Conservation (phyloP, 1,140 invertebrate species). For the Cheumatopsyche charites region DNA sequence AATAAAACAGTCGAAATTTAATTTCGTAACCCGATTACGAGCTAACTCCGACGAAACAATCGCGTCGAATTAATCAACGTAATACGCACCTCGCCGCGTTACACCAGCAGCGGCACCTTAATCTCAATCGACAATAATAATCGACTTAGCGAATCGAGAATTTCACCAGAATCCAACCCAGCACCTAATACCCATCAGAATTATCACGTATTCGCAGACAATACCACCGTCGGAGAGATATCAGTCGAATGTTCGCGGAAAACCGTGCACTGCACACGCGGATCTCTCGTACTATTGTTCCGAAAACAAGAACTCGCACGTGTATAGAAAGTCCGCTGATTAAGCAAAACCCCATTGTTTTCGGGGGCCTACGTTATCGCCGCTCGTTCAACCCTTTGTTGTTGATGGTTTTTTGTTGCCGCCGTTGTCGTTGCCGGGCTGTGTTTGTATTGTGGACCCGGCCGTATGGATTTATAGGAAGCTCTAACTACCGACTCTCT, state of each 20-base stretch:
- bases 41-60: neutral
- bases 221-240: too few relatives aligned
- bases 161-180: too few relatives aligned
- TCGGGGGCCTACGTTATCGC: constrained; percentile 22
- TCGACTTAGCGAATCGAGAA: constrained; percentile 23
- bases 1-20: too few relatives aligned
- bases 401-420: constrained; percentile 19
- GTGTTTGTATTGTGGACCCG: constrained; percentile 25
- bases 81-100: neutral
- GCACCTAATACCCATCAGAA: too few relatives aligned
- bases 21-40: too few relatives aligned
- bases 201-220: too few relatives aligned
- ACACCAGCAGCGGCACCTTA: neutral
- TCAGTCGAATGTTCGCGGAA: too few relatives aligned
- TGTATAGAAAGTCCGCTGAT: constrained; percentile 32
- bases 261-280: too few relatives aligned
- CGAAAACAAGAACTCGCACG: constrained; percentile 17
- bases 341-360: constrained; percentile 39
- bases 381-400: constrained; percentile 29
- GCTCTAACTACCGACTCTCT: neutral
- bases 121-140: constrained; percentile 24
- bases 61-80: neutral
- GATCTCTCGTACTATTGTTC: constrained; percentile 19
- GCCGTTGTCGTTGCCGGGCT: too few relatives aligned
- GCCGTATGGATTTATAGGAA: constrained; percentile 30